Evolutionary conservation across 2,888 invertebrate species (phyloP), one percentile per base, ranked within the genome.

Genomic region (Mythimna albipuncta): DNA sequence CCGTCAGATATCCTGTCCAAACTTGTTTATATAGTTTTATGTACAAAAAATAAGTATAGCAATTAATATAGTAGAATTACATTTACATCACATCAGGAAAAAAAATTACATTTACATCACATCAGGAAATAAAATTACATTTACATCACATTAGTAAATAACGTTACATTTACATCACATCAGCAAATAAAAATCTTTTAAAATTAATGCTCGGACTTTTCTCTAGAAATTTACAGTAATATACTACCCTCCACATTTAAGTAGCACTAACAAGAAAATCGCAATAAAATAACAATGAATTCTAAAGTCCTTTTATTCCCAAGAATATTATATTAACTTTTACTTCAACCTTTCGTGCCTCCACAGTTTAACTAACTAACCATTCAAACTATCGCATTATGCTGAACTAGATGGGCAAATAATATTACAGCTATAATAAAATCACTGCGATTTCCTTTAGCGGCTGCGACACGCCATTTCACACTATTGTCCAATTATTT

Each of bases 401-500:
- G 77, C 66, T 72, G 73, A 74, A 77, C 3, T 74, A 75, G 63
- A 79, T 75, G 70, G 72, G n/a, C 58, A 62, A 76, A 76, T 85
- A 81, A 79, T 77, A 50, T 62, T 54, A 50, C 44, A 21, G 57
- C 64, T 41, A 68, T 85, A 83, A 83, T 81, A 55, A 85, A 85
- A 83, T 85, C 71, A 69, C 79, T 69, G 72, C 77, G 78, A 81
- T 84, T 84, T 76, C 81, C 84, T 79, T 84, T 78, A 83, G 65
- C 70, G 82, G 76, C 62, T 54, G 32, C 66, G 32, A 84, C 84
- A 82, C 69, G 69, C 64, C 72, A 81, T 80, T 87, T 87, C 77
- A 81, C 86, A 83, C 86, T 77, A 75, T 80, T 75, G 64, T 78
- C 87, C 86, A 84, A 87, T 86, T 86, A 86, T 81, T 78, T 87